Evolutionary conservation across 2,797 vertebrate species (phyloP).

Genomic region (Melanotaenia parkinsoni): DNA sequence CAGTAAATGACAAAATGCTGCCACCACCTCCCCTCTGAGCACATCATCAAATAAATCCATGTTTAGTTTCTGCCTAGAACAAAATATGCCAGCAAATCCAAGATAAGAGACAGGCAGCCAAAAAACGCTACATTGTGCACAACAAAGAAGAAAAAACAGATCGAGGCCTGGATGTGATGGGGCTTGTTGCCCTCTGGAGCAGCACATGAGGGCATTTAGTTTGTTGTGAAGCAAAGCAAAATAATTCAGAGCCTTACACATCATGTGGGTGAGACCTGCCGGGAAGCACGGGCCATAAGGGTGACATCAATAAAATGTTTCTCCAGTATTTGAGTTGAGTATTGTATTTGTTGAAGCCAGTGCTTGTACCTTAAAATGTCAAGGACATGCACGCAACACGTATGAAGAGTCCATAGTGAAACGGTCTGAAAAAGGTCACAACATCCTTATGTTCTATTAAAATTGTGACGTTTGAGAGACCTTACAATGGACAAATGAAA

Average conservation of each 20-base stretch:
- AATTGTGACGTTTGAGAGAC: background rate
- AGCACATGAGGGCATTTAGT: constrained; percentile 58
- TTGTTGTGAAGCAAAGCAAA: constrained; percentile 61
- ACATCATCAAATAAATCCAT: constrained; percentile 67
- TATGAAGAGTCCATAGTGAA: background rate
- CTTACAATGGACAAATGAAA: background rate
- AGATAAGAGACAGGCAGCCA: constrained; percentile 67
- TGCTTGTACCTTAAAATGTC: background rate
- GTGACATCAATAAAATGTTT: constrained; percentile 37
- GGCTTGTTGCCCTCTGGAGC: constrained; percentile 66
- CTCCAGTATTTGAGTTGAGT: background rate
- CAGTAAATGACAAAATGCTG: constrained; percentile 43
- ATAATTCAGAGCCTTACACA: constrained; percentile 56
- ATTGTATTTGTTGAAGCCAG: background rate
- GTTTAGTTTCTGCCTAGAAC: constrained; percentile 64
- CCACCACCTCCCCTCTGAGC: constrained; percentile 20
- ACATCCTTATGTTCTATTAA: background rate
- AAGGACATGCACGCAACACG: background rate
- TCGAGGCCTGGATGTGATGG: constrained; percentile 69
- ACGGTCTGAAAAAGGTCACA: background rate
- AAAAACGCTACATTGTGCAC: constrained; percentile 80
- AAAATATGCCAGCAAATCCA: constrained; percentile 75
- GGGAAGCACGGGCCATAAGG: constrained; percentile 38
- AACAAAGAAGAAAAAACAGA: constrained; percentile 62
- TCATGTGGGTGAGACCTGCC: constrained; percentile 71